phyloP scores from a whole-genome alignment of 2,113 vertebrate genomes.

The Phylloscopus trochilus region DNA sequence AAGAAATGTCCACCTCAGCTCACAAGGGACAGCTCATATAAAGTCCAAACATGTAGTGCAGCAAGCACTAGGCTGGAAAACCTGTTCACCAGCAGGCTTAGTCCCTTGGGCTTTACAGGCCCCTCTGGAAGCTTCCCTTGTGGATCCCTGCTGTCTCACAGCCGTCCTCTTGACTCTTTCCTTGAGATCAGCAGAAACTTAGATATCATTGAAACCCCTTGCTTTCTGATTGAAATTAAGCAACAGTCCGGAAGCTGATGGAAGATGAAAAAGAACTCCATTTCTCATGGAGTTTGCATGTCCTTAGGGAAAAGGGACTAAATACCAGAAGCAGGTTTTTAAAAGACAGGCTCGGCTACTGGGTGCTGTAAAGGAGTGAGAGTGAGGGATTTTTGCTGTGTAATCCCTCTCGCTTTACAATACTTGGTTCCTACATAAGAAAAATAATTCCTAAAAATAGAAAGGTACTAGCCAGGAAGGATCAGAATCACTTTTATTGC shows the following conservation, averaged over 20 bases:
- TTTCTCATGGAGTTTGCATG: fast-evolving
- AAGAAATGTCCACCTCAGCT: neutral
- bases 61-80: neutral
- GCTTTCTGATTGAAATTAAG: neutral
- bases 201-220: neutral
- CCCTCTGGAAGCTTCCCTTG: fast-evolving
- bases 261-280: neutral
- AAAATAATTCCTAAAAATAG: neutral
- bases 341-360: neutral
- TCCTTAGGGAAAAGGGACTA: neutral
- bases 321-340: neutral
- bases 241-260: neutral
- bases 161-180: neutral
- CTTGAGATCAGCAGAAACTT: neutral
- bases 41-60: fast-evolving
- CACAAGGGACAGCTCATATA: neutral
- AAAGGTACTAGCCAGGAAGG: neutral
- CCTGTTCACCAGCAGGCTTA: neutral
- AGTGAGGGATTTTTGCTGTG: neutral
- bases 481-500: neutral
- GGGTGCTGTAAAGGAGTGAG: neutral
- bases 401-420: neutral
- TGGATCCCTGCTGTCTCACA: neutral
- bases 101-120: neutral
- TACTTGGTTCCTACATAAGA: neutral